These are phyloP conservation scores for Clunio marinus DNA, from an alignment of 2,888 invertebrate species.

Conservation along the genomic window DNA sequence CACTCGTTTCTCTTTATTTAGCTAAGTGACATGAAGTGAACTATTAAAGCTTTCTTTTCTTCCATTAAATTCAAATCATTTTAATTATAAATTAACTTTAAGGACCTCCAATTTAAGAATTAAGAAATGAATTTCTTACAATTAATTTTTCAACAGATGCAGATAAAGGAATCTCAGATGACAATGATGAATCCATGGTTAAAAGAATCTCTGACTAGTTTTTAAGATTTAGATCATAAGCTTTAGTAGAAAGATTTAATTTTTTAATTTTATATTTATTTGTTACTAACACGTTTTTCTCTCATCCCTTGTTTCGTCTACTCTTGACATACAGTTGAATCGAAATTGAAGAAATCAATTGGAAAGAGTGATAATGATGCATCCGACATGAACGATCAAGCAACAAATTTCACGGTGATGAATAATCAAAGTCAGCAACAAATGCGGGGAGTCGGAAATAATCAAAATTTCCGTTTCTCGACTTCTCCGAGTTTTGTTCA, in stretches of 20 bases:
- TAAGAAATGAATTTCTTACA: not conserved
- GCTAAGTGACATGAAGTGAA: too few species aligned
- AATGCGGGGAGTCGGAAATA: too few species aligned
- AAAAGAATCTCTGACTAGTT: not conserved
- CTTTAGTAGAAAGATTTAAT: not conserved
- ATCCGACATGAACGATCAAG: not conserved
- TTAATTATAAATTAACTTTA: too few species aligned
- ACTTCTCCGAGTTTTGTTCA: not conserved
- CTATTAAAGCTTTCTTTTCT: too few species aligned
- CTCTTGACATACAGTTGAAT: conserved; percentile 1
- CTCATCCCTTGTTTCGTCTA: not conserved
- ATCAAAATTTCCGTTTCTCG: not conserved
- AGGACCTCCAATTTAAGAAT: not conserved
- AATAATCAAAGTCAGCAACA: too few species aligned
- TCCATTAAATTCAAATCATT: too few species aligned
- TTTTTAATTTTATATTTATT: not conserved
- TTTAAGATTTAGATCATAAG: too few species aligned
- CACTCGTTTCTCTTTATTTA: too few species aligned
- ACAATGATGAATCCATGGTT: not conserved
- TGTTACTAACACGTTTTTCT: not conserved
- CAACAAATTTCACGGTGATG: not conserved
- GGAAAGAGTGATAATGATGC: not conserved
- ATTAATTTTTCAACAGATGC: not conserved
- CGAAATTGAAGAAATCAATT: not conserved
- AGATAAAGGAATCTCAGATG: not conserved